Evolutionary conservation across 2,113 vertebrate species (phyloP), one percentile per base, ranked within the genome.

Genomic region (Prionailurus bengalensis): DNA sequence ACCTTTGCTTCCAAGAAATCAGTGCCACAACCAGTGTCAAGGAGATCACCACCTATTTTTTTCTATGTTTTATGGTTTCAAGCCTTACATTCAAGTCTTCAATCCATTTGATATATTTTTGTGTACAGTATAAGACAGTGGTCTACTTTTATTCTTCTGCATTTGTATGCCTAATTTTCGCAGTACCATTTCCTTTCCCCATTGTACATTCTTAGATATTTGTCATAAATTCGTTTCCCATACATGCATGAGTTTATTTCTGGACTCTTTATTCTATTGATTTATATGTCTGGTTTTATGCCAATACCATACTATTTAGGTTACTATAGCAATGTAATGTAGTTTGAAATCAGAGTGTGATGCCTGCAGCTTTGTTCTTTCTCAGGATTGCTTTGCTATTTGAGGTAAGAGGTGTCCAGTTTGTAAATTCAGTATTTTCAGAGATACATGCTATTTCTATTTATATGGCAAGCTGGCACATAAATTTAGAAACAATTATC

Each of bases 401-500:
- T 19, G 2, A 39, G 36, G 17, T 61, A 45, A 23, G 17, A 55
- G 31, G 7, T 45, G 42, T 78, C 48, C 53, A 80, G 7, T 14
- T 80, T 78, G 39, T 51, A 91, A 87, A 91, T 93, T 87, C 7
- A 70, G 33, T 83, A 36, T 90, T 73, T 86, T 23, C n/a, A 65
- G 19, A 91, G 1, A 78, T 95, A 74, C 76, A 80, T 76, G 21
- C 13, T 68, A 33, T 94, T 93, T 94, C 45, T 93, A 58, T 95
- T 93, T 87, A 53, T 36, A 29, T 65, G 19, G 42, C 10, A 76
- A 58, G n/a, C 73, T 92, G 36, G n/a, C 31, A 86, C 70, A 86
- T 82, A 78, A 65, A 66, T 71, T 92, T 92, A 65, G 31, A 81
- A 94, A 65, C 4, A 82, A 6, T 2, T 53, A 51, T 63, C 25